Conservation (phyloP, 2,797 vertebrate species). For the Pseudocheirus occidentalis region DNA sequence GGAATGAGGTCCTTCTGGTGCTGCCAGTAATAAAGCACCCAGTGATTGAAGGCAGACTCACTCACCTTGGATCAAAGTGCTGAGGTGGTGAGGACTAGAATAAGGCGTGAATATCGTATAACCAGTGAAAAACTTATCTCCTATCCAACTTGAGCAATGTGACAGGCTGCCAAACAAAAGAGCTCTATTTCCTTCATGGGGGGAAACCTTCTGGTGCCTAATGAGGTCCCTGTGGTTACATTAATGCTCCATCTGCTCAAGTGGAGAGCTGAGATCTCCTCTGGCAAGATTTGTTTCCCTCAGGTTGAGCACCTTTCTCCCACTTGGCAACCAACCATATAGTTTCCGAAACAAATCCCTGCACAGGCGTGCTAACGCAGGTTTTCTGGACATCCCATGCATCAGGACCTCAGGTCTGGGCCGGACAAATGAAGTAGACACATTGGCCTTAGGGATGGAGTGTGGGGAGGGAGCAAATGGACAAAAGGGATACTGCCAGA, state of each 20-base stretch:
- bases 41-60: neutral
- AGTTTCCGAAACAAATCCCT: constrained; percentile 64
- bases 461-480: neutral
- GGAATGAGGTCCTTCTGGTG: neutral
- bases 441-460: neutral
- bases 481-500: neutral
- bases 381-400: constrained; percentile 22
- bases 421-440: neutral
- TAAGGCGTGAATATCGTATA: neutral
- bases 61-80: neutral
- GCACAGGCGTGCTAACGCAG: constrained; percentile 11
- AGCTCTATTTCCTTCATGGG: constrained; percentile 68
- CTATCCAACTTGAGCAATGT: constrained; percentile 9
- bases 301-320: constrained; percentile 75
- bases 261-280: constrained; percentile 57
- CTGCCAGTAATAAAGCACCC: neutral
- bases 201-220: constrained; percentile 54
- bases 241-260: constrained; percentile 65
- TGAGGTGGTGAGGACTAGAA: neutral
- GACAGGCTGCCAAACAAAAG: constrained; percentile 60
- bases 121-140: constrained; percentile 39
- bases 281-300: constrained; percentile 64
- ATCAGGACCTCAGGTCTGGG: neutral
- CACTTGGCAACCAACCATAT: constrained; percentile 34
- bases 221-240: constrained; percentile 56